Conservation (phyloP, 2,888 invertebrate species). For the Pandemis cinnamomeana region DNA sequence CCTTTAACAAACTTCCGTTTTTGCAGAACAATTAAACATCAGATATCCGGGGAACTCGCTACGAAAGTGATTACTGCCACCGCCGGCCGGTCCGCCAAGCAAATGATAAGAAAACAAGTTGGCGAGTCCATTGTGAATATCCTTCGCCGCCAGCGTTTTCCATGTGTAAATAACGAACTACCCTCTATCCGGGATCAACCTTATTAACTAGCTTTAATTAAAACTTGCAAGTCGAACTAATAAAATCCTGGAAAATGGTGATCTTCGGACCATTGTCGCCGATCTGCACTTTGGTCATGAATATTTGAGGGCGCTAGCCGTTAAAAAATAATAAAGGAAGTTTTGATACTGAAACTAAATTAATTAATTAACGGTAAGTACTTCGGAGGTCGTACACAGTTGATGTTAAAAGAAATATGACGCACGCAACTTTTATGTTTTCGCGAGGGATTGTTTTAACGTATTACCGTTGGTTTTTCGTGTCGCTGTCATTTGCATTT, state of each 20-base stretch:
- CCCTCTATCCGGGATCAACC: neutral
- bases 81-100: conserved; percentile 6
- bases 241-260: neutral
- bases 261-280: neutral
- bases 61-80: conserved; percentile 14
- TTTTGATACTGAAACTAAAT: neutral
- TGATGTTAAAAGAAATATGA: neutral
- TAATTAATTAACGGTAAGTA: neutral
- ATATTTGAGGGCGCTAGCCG: neutral
- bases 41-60: neutral
- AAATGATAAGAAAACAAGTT: conserved; percentile 33
- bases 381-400: neutral
- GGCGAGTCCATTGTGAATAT: conserved; percentile 7
- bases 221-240: conserved; percentile 2
- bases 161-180: conserved; percentile 14
- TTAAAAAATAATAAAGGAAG: neutral
- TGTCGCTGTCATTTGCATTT: conserved; percentile 24
- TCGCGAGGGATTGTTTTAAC: conserved; percentile 27
- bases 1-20: neutral
- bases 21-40: neutral
- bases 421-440: conserved; percentile 31
- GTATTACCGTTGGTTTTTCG: conserved; percentile 32
- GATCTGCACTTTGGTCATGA: neutral
- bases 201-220: conserved; percentile 8
- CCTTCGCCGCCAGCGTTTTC: neutral